Percentiles rank a stretch among this genome's conserved stretches.
Conservation (phyloP, 2,888 invertebrate genomes). For the Muschampia plurimacula region DNA sequence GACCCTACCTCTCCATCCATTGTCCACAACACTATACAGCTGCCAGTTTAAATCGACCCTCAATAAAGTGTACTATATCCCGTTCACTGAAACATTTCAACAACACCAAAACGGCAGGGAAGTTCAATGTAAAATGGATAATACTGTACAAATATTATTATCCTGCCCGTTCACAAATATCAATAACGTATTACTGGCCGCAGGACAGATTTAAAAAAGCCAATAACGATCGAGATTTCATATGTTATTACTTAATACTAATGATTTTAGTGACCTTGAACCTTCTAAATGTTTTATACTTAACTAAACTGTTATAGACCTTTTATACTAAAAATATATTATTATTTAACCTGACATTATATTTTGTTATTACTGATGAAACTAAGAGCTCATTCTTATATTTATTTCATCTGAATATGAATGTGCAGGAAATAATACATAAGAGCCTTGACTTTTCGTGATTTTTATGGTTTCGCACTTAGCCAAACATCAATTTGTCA, state of each 20-base stretch:
- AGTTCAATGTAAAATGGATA: conserved; percentile 63
- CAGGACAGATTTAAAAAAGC: conserved; percentile 81
- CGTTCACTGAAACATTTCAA: conserved; percentile 44
- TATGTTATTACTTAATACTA: conserved; percentile 34
- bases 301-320: background rate
- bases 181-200: conserved; percentile 83
- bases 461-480: conserved; percentile 3
- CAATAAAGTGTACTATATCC: conserved; percentile 50
- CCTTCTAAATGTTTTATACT: background rate
- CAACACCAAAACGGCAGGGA: conserved; percentile 49
- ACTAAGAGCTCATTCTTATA: background rate
- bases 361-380: conserved; percentile 6
- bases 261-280: conserved; percentile 12
- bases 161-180: conserved; percentile 83
- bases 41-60: conserved; percentile 58
- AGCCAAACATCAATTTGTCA: conserved; percentile 15
- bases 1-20: conserved; percentile 80
- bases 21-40: conserved; percentile 73
- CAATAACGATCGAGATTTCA: conserved; percentile 73
- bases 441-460: conserved; percentile 28
- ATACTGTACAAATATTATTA: conserved; percentile 83
- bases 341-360: conserved; percentile 4
- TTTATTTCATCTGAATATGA: conserved; percentile 18
- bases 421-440: conserved; percentile 19
- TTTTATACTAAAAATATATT: background rate